These are phyloP conservation scores for Ostrea denselamellosa DNA, from an alignment of 1,140 invertebrate species.

Conservation along the genomic window DNA sequence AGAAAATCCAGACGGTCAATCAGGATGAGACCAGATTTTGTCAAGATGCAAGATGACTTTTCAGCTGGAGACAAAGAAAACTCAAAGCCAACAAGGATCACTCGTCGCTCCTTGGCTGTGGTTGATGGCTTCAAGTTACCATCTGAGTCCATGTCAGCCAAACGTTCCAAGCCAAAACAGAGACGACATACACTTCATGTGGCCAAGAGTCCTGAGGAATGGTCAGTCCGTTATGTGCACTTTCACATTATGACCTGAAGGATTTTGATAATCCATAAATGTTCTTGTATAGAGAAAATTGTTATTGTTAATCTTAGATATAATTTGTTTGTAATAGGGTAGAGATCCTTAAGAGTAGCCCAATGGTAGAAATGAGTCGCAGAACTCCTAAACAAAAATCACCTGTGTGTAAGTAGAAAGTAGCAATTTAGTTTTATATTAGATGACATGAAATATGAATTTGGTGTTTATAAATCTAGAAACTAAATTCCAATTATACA, in stretches of 20 bases:
- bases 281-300: too few relatives aligned
- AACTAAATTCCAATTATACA: background rate
- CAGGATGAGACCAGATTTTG: background rate
- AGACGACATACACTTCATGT: conserved; percentile 1
- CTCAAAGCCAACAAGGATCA: background rate
- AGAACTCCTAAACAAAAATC: conserved; percentile 58
- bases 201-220: conserved; percentile 57
- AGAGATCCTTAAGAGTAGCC: conserved; percentile 62
- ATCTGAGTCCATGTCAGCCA: background rate
- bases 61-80: background rate
- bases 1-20: conserved; percentile 39
- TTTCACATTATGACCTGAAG: background rate
- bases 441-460: background rate
- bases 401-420: conserved; percentile 50
- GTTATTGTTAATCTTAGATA: too few relatives aligned
- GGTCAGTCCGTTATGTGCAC: background rate
- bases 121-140: conserved; percentile 12
- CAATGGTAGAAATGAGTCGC: conserved; percentile 69
- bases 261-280: too few relatives aligned
- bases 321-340: conserved; percentile 60
- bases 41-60: background rate
- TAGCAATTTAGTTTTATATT: background rate
- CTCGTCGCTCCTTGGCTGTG: background rate
- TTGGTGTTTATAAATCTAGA: background rate
- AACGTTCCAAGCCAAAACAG: conserved; percentile 20